Evolutionary conservation across 2,797 vertebrate genomes (phyloP).

Genomic region (Mionectes olivaceus): DNA sequence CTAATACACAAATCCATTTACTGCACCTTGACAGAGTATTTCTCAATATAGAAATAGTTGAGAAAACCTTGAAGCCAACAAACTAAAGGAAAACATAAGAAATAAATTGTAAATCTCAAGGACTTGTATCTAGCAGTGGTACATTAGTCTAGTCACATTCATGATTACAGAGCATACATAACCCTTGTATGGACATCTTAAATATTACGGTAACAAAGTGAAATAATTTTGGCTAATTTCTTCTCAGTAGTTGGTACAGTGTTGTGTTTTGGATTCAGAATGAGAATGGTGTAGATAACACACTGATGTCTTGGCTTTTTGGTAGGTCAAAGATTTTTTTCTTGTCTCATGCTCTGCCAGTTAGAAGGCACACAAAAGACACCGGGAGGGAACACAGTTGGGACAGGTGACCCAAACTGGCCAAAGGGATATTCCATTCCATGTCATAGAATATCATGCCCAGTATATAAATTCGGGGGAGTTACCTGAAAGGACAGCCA

Average conservation of each 20-base stretch:
- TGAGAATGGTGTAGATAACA: neutral
- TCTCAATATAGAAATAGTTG: neutral
- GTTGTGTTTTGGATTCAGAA: neutral
- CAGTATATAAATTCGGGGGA: neutral
- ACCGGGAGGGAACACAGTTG: rapidly evolving
- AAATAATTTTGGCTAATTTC: neutral
- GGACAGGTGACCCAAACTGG: rapidly evolving
- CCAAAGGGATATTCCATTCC: neutral
- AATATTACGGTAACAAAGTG: neutral
- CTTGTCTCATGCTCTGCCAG: rapidly evolving
- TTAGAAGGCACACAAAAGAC: neutral
- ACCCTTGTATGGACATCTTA: neutral
- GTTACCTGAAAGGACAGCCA: rapidly evolving
- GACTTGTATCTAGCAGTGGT: neutral
- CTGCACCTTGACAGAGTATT: neutral
- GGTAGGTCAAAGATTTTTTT: neutral
- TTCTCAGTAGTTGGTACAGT: neutral
- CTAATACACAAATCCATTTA: neutral
- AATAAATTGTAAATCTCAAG: neutral
- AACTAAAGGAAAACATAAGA: neutral
- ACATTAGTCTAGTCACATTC: neutral
- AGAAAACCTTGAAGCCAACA: neutral
- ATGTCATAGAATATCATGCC: neutral
- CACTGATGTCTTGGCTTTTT: neutral
- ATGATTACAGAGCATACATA: neutral